A percentile compares a stretch with the other conserved stretches of the same genome.
These are phyloP conservation scores for Chlorops oryzae DNA, from an alignment of 1,140 invertebrate genomes.

Conservation along the genomic window DNA sequence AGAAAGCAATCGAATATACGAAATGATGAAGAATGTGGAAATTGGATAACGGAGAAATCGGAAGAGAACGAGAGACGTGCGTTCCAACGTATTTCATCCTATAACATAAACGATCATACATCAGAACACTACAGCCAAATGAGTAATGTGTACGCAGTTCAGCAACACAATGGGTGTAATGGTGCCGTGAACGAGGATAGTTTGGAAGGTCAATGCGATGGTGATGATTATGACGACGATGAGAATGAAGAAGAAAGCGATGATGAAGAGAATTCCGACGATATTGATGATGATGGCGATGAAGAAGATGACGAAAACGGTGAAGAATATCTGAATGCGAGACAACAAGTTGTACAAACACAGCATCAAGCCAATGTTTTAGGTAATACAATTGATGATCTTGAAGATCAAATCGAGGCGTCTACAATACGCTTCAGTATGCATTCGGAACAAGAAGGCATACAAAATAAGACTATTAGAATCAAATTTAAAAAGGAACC, in stretches of 20 bases:
- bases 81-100: too few relatives aligned
- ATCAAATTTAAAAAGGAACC: constrained; percentile 42
- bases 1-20: too few relatives aligned
- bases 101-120: too few relatives aligned
- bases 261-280: constrained; percentile 21
- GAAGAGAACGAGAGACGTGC: too few relatives aligned
- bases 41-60: too few relatives aligned
- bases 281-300: constrained; percentile 15
- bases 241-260: constrained; percentile 11
- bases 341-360: constrained; percentile 18
- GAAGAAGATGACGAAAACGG: background rate
- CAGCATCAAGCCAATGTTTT: too few relatives aligned
- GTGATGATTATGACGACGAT: constrained; percentile 5
- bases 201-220: too few relatives aligned
- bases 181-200: constrained; percentile 16
- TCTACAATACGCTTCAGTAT: constrained; percentile 31
- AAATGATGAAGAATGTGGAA: too few relatives aligned
- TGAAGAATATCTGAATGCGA: background rate
- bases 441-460: constrained; percentile 23
- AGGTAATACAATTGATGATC: constrained; percentile 4
- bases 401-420: constrained; percentile 28
- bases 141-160: constrained; percentile 1
- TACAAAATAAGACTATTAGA: constrained; percentile 40
- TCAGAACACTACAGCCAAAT: constrained; percentile 4
- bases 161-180: constrained; percentile 8